Evolutionary conservation across 2,113 vertebrate species (phyloP).

Genomic region (Theropithecus gelada): DNA sequence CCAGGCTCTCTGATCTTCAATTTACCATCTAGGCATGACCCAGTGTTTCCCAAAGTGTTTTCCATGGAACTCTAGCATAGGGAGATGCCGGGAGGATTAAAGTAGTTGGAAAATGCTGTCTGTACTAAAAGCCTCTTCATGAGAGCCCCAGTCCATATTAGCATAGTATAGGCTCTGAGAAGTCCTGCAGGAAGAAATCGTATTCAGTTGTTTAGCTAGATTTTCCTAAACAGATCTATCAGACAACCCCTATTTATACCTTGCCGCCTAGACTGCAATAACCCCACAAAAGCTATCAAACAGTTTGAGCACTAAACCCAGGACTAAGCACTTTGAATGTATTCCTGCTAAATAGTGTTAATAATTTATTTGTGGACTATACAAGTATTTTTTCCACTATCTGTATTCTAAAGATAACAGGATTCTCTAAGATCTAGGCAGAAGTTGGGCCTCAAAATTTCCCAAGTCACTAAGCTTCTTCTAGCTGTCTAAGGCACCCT

Average conservation of each 20-base stretch:
- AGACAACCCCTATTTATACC: not conserved
- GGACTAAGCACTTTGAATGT: fast-evolving
- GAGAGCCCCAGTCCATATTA: fast-evolving
- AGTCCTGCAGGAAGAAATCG: not conserved
- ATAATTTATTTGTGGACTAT: not conserved
- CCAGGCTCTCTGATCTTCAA: not conserved
- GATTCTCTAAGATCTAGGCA: not conserved
- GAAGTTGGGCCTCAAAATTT: not conserved
- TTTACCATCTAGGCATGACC: not conserved
- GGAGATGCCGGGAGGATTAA: not conserved
- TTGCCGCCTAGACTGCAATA: not conserved
- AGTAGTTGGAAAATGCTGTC: not conserved
- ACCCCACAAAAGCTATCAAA: not conserved
- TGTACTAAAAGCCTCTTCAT: fast-evolving
- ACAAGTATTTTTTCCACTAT: not conserved
- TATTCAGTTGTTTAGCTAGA: fast-evolving
- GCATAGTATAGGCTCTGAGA: not conserved
- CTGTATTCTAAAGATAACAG: not conserved
- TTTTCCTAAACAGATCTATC: not conserved
- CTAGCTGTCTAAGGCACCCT: fast-evolving
- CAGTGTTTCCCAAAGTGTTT: not conserved
- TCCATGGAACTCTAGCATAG: not conserved
- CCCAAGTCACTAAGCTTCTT: not conserved
- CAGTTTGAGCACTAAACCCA: fast-evolving
- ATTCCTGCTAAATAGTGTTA: not conserved